These are phyloP conservation scores for Allolobophora icterica DNA, from an alignment of 2,888 invertebrate species.

Conservation along the genomic window DNA sequence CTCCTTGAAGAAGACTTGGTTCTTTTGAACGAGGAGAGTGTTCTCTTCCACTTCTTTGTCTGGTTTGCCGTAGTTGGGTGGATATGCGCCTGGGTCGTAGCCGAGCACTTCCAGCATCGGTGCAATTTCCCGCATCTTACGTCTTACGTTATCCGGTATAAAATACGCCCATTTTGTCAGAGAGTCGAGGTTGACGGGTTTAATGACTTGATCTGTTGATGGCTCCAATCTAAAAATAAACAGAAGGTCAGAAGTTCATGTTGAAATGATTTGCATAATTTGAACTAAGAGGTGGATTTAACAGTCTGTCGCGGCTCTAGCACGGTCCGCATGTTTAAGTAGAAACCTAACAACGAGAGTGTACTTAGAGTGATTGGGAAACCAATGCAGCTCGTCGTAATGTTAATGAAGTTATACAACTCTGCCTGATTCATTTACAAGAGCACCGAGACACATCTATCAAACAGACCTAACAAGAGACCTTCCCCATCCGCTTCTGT, in stretches of 20 bases:
- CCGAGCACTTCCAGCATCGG: slow-evolving; percentile 87
- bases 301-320: too few relatives aligned
- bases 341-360: too few relatives aligned
- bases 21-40: slow-evolving; percentile 51
- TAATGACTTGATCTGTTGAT: slow-evolving; percentile 97
- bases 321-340: too few relatives aligned
- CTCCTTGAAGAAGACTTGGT: neutral
- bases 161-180: slow-evolving; percentile 71
- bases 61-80: slow-evolving; percentile 89
- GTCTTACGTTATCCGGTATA: slow-evolving; percentile 80
- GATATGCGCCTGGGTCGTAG: slow-evolving; percentile 95
- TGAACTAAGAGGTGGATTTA: too few relatives aligned
- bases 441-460: neutral
- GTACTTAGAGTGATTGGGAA: too few relatives aligned
- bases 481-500: too few relatives aligned
- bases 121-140: slow-evolving; percentile 89
- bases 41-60: slow-evolving; percentile 75
- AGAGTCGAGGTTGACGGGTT: slow-evolving; percentile 95
- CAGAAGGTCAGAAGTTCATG: neutral
- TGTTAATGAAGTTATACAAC: too few relatives aligned
- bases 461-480: neutral
- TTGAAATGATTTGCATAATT: too few relatives aligned
- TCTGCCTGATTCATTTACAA: too few relatives aligned
- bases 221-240: slow-evolving; percentile 81
- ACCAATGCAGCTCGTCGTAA: too few relatives aligned